A percentile compares a stretch with the other conserved stretches of the same genome.
phyloP scores from a whole-genome alignment of 2,797 vertebrate species.

The Syngnathus rostellatus region DNA sequence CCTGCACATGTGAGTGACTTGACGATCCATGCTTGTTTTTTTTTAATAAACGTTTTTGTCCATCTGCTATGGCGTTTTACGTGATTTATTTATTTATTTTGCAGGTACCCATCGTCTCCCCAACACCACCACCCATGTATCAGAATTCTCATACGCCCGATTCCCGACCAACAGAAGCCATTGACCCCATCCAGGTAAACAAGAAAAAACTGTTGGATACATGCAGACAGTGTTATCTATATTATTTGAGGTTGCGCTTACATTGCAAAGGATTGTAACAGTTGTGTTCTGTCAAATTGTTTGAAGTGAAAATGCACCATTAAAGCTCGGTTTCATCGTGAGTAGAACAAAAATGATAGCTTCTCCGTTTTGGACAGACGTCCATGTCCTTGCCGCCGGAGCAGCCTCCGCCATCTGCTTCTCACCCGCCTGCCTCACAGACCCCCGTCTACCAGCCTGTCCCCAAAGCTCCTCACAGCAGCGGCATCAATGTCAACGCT shows the following conservation, averaged over 20 bases:
- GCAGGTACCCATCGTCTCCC: constrained; percentile 84
- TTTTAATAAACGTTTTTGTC: too few relatives aligned
- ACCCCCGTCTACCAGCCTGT: constrained; percentile 88
- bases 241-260: too few relatives aligned
- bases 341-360: neutral
- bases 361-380: constrained; percentile 63
- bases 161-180: constrained; percentile 79
- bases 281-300: neutral
- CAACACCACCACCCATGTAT: constrained; percentile 84
- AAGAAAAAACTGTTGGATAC: neutral
- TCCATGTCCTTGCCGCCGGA: constrained; percentile 86
- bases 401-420: constrained; percentile 79
- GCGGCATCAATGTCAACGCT: constrained; percentile 96
- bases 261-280: neutral
- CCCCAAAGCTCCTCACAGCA: constrained; percentile 90
- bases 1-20: constrained; percentile 78
- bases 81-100: neutral
- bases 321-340: neutral
- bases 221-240: too few relatives aligned
- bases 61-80: too few relatives aligned
- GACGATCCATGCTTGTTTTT: neutral
- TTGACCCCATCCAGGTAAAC: constrained; percentile 85
- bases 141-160: constrained; percentile 85
- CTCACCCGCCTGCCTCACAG: constrained; percentile 81
- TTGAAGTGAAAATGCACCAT: neutral